Evolutionary conservation across 2,888 invertebrate genomes (phyloP).

Genomic region (Pollenia amentaria): DNA sequence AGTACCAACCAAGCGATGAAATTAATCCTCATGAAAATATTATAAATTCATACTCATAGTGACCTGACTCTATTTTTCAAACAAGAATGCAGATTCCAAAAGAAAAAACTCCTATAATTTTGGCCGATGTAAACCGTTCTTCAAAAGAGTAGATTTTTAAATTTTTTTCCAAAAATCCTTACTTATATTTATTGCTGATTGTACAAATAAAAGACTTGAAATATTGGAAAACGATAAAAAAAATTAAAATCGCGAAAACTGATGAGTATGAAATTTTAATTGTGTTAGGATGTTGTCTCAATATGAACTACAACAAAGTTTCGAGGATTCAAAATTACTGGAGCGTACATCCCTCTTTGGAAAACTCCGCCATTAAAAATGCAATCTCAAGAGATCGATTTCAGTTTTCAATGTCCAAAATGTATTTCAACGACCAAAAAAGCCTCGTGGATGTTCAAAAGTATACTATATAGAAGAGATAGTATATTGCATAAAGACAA

Average conservation of each 20-base stretch:
- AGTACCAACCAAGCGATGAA: not conserved
- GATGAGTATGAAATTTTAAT: constrained; percentile 24
- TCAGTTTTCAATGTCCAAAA: constrained; percentile 14
- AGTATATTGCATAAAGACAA: not conserved
- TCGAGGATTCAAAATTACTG: constrained; percentile 8
- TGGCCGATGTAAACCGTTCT: constrained; percentile 1
- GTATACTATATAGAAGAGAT: not conserved
- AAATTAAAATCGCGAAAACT: constrained; percentile 6
- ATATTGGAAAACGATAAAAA: constrained; percentile 2
- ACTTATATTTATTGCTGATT: constrained; percentile 21
- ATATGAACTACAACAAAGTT: constrained; percentile 20
- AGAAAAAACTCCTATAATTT: constrained; percentile 13
- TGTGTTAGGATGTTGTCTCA: constrained; percentile 13
- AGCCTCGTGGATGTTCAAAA: too few species aligned
- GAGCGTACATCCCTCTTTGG: constrained; percentile 10
- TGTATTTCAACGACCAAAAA: not conserved
- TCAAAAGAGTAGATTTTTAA: constrained; percentile 25
- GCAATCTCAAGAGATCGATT: constrained; percentile 21
- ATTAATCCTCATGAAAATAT: too few species aligned
- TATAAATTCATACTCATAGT: too few species aligned
- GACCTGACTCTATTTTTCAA: too few species aligned
- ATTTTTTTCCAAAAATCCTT: constrained; percentile 8
- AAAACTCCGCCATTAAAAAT: constrained; percentile 10
- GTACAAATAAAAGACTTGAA: constrained; percentile 1
- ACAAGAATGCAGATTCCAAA: too few species aligned